phyloP scores from a whole-genome alignment of 2,113 vertebrate species.

The Poeciliopsis prolifica region DNA sequence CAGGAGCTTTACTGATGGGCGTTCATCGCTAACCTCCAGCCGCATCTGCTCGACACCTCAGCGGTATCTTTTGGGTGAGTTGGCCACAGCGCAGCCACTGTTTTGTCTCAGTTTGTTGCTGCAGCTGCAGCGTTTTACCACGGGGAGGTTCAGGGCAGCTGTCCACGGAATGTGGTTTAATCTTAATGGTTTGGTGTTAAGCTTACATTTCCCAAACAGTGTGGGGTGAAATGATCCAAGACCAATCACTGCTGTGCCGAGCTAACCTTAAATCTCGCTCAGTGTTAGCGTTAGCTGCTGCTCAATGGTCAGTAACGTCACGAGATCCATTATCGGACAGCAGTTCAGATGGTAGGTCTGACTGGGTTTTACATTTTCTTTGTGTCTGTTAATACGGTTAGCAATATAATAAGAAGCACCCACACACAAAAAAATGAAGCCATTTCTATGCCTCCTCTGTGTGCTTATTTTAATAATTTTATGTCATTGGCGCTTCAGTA shows the following conservation, averaged over 20 bases:
- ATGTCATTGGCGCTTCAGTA: not conserved
- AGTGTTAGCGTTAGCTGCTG: constrained; percentile 62
- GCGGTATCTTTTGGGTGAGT: constrained; percentile 67
- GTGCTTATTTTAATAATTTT: not conserved
- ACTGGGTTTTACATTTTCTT: not conserved
- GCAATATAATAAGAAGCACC: not conserved
- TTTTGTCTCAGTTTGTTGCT: constrained; percentile 44
- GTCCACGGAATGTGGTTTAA: not conserved
- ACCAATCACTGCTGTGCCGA: not conserved
- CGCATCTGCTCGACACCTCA: constrained; percentile 55
- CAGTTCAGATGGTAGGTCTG: not conserved
- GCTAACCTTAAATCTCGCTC: constrained; percentile 19
- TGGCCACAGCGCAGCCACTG: constrained; percentile 42
- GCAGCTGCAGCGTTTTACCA: constrained; percentile 33
- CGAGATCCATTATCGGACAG: constrained; percentile 65
- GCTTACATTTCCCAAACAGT: not conserved
- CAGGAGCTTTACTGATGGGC: constrained; percentile 58
- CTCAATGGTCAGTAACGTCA: constrained; percentile 26
- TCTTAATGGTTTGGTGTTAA: not conserved
- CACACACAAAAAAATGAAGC: not conserved
- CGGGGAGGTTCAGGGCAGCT: not conserved
- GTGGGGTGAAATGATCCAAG: not conserved
- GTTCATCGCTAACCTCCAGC: constrained; percentile 52
- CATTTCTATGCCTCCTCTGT: not conserved
- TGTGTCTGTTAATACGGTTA: not conserved